These are phyloP conservation scores for Brassicogethes aeneus DNA, from an alignment of 2,888 invertebrate species.

Conservation along the genomic window DNA sequence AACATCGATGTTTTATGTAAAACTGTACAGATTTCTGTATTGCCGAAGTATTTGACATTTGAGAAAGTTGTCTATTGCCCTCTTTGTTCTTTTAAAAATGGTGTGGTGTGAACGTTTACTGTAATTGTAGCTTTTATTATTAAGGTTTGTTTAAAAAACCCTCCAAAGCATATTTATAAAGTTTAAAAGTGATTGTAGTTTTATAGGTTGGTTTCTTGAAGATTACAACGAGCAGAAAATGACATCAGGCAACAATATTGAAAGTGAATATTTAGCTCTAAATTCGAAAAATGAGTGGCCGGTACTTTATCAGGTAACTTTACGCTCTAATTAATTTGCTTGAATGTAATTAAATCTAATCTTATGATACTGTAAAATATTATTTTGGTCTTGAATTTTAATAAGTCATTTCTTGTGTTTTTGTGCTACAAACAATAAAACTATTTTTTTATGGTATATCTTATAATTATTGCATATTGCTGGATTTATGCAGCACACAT, in stretches of 20 bases:
- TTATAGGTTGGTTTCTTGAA: slow-evolving; percentile 5
- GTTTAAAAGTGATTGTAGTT: slow-evolving; percentile 4
- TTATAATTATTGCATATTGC: too few species aligned
- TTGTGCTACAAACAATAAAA: too few species aligned
- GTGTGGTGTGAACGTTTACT: slow-evolving; percentile 25
- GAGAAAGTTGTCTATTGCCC: neutral
- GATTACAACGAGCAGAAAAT: slow-evolving; percentile 15
- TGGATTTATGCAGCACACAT: too few species aligned
- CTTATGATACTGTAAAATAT: too few species aligned
- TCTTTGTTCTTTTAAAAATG: slow-evolving; percentile 35
- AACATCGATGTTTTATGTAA: too few species aligned
- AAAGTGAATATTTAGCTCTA: slow-evolving; percentile 65
- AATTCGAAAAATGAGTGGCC: slow-evolving; percentile 63
- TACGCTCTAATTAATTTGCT: slow-evolving; percentile 17
- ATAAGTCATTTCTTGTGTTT: too few species aligned
- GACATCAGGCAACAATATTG: slow-evolving; percentile 46
- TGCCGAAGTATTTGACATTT: neutral
- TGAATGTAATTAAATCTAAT: neutral
- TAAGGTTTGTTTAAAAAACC: slow-evolving; percentile 10
- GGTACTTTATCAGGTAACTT: slow-evolving; percentile 58
- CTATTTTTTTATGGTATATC: too few species aligned
- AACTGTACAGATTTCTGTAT: neutral
- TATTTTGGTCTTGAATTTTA: too few species aligned
- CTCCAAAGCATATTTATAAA: neutral
- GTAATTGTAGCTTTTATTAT: slow-evolving; percentile 12